Base-by-base conservation (phyloP, 2,113 vertebrate species). In the Semnopithecus entellus region DNA sequence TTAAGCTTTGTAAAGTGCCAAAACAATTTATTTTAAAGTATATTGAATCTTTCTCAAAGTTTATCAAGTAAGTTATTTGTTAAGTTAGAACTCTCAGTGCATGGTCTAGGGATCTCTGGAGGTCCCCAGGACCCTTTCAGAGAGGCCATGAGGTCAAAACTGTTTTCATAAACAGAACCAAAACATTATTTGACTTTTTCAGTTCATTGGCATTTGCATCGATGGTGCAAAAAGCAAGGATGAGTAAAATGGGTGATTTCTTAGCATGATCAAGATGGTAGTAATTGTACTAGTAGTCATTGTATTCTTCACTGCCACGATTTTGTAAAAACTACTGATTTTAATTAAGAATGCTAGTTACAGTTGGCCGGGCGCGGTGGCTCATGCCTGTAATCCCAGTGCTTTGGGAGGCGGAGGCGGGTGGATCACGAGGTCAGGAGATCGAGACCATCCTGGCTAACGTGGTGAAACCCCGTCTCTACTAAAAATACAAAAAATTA, bases 1-100 rank as follows among this genome's bases (percentile, higher is more conserved):
- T 86, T 95, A 89, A 95, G 78, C 43, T 96, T 88, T 92, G 27
- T 68, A 75, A 96, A 84, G 25, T 86, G 10, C 91, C 61, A 50
- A 18, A 18, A 30, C 32, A 43, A 68, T 91, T 93, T 88, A 40
- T 89, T 97, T 88, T 59, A 83, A 92, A 73, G 57, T 72, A 22
- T 88, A 11, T 78, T 30, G 18, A 14, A 11, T 76, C 78, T 91
- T 70, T 43, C 5, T 12, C 3, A n/a, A 90, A 86, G 32, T 92
- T 50, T 80, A 80, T 95, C 38, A 91, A 40, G 5, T 92, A 86
- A 38, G 52, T 81, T 91, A 52, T 85, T 68, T 66, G 17, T 86
- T 94, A 82, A 85, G 30, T 80, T 76, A 70, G 61, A 95, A 89
- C 32, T 85, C n/a, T 79, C 1, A 50, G 10, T 48, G 0, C 57